Evolutionary conservation across 1,140 invertebrate genomes (phyloP).

Genomic region (Diachasmimorpha longicaudata): DNA sequence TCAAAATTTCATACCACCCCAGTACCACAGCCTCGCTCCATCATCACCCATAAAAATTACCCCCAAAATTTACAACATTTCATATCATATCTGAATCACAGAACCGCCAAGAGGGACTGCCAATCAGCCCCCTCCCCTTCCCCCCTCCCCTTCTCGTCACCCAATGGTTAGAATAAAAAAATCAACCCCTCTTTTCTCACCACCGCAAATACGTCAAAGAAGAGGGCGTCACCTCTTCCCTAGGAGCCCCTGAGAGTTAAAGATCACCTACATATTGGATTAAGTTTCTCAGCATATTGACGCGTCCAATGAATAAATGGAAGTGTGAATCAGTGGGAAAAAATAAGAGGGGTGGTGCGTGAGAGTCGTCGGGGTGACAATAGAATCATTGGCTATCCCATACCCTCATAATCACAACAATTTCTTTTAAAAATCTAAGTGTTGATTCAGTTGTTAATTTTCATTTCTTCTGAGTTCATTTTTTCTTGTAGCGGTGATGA

Average conservation of each 20-base stretch:
- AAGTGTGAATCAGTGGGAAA: constrained; percentile 13
- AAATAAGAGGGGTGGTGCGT: neutral
- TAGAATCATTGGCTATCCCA: constrained; percentile 37
- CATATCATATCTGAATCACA: neutral
- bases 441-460: too few species aligned
- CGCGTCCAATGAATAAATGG: constrained; percentile 20
- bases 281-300: constrained; percentile 40
- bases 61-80: neutral
- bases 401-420: neutral
- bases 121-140: constrained; percentile 26
- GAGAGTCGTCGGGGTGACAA: constrained; percentile 25
- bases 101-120: constrained; percentile 12
- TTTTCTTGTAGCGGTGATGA: too few species aligned
- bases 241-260: constrained; percentile 4
- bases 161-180: neutral
- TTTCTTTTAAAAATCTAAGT: too few species aligned
- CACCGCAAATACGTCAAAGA: neutral
- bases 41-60: neutral
- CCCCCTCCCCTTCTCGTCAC: too few species aligned
- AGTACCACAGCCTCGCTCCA: neutral
- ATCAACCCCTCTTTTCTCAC: neutral
- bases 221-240: neutral
- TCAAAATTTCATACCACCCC: neutral
- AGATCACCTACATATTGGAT: constrained; percentile 44
- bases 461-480: too few species aligned